Evolutionary conservation across 30 jellyfish, hydroid and myxozoan species (phyloP).

Genomic region (Aurelia sp.): DNA sequence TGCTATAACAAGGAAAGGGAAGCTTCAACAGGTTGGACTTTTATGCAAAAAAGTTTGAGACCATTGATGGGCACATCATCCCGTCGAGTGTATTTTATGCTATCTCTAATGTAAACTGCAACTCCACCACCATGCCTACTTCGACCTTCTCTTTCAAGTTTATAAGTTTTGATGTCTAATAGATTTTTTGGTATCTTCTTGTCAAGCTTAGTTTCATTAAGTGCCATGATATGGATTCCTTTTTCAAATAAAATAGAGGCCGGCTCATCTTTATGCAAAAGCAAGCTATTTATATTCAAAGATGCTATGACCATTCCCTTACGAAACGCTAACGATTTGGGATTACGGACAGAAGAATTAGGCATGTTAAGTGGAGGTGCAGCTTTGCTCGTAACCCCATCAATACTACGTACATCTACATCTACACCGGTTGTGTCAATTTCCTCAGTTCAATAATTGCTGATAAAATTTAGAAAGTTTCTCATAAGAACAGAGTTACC

Average conservation of each 20-base stretch:
- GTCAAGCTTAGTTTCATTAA: constrained; percentile 35
- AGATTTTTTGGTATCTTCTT: constrained; percentile 5
- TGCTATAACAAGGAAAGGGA: constrained; percentile 32
- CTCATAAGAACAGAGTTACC: too few species aligned
- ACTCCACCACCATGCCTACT: constrained; percentile 34
- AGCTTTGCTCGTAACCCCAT: too few species aligned
- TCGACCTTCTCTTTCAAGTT: constrained; percentile 3
- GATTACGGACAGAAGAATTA: not conserved
- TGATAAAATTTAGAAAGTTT: too few species aligned
- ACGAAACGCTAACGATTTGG: constrained; percentile 25
- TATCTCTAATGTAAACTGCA: constrained; percentile 31
- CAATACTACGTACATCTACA: too few species aligned
- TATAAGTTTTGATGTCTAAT: not conserved
- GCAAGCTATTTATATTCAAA: constrained; percentile 23
- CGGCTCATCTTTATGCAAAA: constrained; percentile 15
- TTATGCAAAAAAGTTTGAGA: constrained; percentile 24
- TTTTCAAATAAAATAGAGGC: not conserved
- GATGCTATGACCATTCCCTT: constrained; percentile 21
- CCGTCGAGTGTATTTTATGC: constrained; percentile 21
- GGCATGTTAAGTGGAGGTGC: too few species aligned
- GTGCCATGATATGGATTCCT: constrained; percentile 24
- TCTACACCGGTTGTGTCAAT: too few species aligned
- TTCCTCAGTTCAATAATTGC: too few species aligned
- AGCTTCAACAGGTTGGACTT: constrained; percentile 25
- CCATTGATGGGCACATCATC: constrained; percentile 16